Percentiles rank a stretch among this genome's conserved stretches.
Conservation (phyloP, 2,888 invertebrate genomes). For the Drosophila multiciliata region DNA sequence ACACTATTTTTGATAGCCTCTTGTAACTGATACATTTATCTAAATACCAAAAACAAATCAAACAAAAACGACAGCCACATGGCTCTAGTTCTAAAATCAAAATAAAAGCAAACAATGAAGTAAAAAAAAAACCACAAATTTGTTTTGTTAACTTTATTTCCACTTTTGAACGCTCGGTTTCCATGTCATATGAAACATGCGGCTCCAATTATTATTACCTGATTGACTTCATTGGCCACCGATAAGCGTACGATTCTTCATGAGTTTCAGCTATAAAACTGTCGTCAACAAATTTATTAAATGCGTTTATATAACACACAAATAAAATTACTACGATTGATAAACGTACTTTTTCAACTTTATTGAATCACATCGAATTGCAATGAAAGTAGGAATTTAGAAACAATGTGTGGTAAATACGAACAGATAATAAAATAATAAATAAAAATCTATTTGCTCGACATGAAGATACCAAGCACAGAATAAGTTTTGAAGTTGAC, state of each 20-base stretch:
- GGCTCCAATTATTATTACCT: constrained; percentile 26
- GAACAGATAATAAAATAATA: too few relatives aligned
- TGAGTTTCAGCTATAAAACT: background rate
- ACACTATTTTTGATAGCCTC: constrained; percentile 67
- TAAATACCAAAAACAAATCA: constrained; percentile 20
- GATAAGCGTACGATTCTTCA: constrained; percentile 26
- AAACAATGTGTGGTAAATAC: background rate
- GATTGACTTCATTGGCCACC: constrained; percentile 22
- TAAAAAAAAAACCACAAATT: background rate
- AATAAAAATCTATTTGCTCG: background rate
- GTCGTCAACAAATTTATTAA: background rate
- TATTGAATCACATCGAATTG: background rate
- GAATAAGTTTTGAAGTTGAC: background rate
- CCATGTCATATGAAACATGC: constrained; percentile 51
- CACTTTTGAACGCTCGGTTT: constrained; percentile 8
- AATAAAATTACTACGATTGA: background rate
- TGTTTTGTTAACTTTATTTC: constrained; percentile 9
- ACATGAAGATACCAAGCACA: background rate
- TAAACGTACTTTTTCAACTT: background rate
- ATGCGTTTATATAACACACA: constrained; percentile 1
- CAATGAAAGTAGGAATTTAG: background rate
- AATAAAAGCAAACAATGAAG: background rate
- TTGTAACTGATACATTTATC: constrained; percentile 34
- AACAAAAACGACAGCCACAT: constrained; percentile 22
- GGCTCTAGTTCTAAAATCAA: constrained; percentile 21